phyloP scores from a whole-genome alignment of 2,797 vertebrate genomes.

The Sebastes matsubarae region DNA sequence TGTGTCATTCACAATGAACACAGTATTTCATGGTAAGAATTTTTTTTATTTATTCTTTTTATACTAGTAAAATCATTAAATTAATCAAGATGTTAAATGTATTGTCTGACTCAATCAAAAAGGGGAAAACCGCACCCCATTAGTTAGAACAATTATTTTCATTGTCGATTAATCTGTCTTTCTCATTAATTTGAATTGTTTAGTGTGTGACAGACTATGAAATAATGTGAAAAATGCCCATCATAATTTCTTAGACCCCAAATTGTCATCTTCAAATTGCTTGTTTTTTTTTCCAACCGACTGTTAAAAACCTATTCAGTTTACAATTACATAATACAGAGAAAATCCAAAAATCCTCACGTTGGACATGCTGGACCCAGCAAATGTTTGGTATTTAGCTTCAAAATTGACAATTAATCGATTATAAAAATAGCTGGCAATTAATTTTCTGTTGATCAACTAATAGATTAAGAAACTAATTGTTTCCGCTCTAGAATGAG shows the following conservation, averaged over 20 bases:
- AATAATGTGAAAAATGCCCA: background rate
- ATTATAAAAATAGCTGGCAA: background rate
- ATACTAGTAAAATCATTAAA: background rate
- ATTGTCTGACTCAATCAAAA: background rate
- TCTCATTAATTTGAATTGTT: background rate
- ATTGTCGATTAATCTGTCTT: background rate
- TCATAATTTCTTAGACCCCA: background rate
- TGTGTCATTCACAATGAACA: background rate
- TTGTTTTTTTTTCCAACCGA: background rate
- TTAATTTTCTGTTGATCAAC: background rate
- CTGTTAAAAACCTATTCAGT: background rate
- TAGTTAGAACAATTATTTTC: background rate
- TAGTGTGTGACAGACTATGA: background rate
- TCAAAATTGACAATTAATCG: too few relatives aligned
- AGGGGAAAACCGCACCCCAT: background rate
- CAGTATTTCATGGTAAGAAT: background rate
- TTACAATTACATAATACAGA: background rate
- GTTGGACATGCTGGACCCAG: background rate
- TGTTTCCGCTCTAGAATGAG: background rate
- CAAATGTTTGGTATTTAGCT: background rate
- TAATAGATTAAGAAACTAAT: background rate
- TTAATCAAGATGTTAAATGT: background rate
- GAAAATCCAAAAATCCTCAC: background rate
- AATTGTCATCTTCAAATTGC: background rate
- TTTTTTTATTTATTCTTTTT: background rate